Evolutionary conservation across 2,888 invertebrate genomes (phyloP).

Genomic region (Perithous albicinctus): DNA sequence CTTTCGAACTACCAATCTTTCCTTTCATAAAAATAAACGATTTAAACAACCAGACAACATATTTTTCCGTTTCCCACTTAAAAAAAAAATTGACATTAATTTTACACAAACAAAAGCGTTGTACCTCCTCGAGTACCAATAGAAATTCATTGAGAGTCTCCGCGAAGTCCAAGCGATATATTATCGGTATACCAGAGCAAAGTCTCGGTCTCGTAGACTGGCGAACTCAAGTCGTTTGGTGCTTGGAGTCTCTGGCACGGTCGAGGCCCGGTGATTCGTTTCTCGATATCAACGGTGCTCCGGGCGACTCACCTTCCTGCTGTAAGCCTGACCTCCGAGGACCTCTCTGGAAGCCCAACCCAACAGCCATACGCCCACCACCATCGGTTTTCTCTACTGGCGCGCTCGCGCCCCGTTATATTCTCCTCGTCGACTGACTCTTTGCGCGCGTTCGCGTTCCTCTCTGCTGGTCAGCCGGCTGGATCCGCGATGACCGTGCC

Average conservation of each 20-base stretch:
- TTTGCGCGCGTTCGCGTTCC: conserved; percentile 59
- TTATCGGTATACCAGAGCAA: conserved; percentile 61
- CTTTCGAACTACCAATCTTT: no score
- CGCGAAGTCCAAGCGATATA: conserved; percentile 33
- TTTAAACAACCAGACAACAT: background rate
- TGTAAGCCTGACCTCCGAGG: conserved; percentile 81
- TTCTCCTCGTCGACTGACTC: conserved; percentile 52
- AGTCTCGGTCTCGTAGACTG: conserved; percentile 47
- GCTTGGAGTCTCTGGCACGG: conserved; percentile 32
- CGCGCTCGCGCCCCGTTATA: conserved; percentile 62
- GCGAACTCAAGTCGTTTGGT: conserved; percentile 63
- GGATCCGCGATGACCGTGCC: conserved; percentile 59
- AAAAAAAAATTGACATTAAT: background rate
- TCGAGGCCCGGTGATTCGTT: conserved; percentile 79
- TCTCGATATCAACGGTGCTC: conserved; percentile 83
- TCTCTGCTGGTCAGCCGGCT: conserved; percentile 64
- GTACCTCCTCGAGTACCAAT: conserved; percentile 2
- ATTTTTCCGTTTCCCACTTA: no score
- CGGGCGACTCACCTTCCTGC: conserved; percentile 81
- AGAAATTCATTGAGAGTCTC: conserved; percentile 50
- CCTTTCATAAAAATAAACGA: no score
- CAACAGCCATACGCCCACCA: conserved; percentile 81
- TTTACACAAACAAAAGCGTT: background rate
- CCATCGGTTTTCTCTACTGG: conserved; percentile 71
- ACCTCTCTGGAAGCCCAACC: conserved; percentile 81